Evolutionary conservation across 2,888 invertebrate species (phyloP), one percentile per base, ranked within the genome.

Genomic region (Uropetala carovei): DNA sequence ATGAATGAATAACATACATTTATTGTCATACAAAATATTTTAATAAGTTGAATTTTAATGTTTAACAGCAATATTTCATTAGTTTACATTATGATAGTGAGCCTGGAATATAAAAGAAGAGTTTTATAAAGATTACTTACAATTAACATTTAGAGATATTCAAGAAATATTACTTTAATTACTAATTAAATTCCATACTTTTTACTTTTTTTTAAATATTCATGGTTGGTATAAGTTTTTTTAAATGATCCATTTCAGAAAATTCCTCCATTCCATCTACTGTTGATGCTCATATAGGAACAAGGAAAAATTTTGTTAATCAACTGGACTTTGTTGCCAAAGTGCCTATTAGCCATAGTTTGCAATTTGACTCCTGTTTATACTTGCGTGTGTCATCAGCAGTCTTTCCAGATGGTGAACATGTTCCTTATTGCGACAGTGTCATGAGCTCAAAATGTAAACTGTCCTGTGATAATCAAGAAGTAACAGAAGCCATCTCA

Each of bases 341-440:
- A 43, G 92, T 93, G 68, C 92, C 92, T 58, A 57, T 92, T 27
- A 57, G 64, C 10, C 92, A 92, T 60, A 93, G 92, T n/a, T 0
- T 85, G 43, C 89, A 82, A 30, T 64, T 83, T 11, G 60, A 83
- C n/a, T 68, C 57, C 16, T 93, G 93, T 84, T 82, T 93, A 0
- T 93, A 86, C 60, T 93, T 93, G 82, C 92, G 92, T 13, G 92
- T 93, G 11, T 89, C 57, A 30, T 13, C 59, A n/a, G 92, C 92
- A 18, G 57, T 43, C 10, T 92, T 93, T 43, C 81, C 82, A 18
- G 85, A 91, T 58, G 86, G 83, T 14, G 75, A 75, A 11, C 81
- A 58, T 60, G 92, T 84, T 86, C 93, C 92, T n/a, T 89, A 92
- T 43, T 93, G 93, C 82, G 57, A 86, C 84, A 64, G 92, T 3